Evolutionary conservation across 2,797 vertebrate genomes (phyloP), one percentile per base, ranked within the genome.

Genomic region (Liparis tanakae): DNA sequence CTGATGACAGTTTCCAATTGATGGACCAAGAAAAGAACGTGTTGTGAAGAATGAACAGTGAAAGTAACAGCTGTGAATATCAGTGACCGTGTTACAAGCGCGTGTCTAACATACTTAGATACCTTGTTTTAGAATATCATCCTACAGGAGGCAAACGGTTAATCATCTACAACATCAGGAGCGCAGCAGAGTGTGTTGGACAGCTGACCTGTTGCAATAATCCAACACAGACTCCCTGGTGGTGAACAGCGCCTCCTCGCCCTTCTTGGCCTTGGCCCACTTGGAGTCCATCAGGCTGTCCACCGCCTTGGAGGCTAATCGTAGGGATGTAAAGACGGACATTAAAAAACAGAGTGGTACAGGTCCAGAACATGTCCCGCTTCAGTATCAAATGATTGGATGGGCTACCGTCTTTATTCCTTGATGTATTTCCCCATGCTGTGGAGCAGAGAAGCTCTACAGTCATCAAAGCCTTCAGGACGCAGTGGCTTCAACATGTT

Each of bases 281-380:
- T 99, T 99, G 14, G 98, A 99, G 93, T 99, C 98, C 93, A 99
- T 82, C 80, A 99, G 96, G 88, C 96, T 97, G 88, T 99, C 98
- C 86, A 99, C 97, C 20, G 98, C 98, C 96, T 99, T 99, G 48
- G 96, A 99, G 72, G 98, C 98, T 99, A 80, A 80, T 81, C 75
- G 30, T 6, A 43, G 36, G 1, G 15, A 88, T 12, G 84, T 8
- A 83, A 10, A 77, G 36, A 69, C 0, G 1, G 34, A 55, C 4
- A 25, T 56, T 51, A 10, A 43, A 50, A 62, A 69, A 7, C 4
- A 60, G 1, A 73, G 5, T 0, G 15, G 9, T 36, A 43, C 14
- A 37, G 7, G 30, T 17, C 13, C 43, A 34, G 2, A 62, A 60
- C 68, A 57, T 33, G 5, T 22, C n/a, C 53, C 10, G n/a, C 1